phyloP scores from a whole-genome alignment of 2,888 invertebrate genomes.

The Pemphredon lugubris region DNA sequence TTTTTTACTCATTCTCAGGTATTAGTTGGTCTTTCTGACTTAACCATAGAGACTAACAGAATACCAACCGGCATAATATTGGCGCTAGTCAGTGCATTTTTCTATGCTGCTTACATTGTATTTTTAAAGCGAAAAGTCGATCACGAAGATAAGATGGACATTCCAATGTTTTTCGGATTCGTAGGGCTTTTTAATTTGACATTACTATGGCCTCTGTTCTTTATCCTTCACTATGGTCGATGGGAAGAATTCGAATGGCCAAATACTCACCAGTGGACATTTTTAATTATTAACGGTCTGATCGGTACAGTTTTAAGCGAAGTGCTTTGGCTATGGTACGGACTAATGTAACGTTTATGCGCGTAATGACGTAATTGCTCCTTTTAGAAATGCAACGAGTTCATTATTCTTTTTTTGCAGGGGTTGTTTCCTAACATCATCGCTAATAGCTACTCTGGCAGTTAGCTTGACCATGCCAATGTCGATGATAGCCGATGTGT shows the following conservation, averaged over 20 bases:
- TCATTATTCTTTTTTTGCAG: constrained; percentile 82
- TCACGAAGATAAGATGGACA: constrained; percentile 96
- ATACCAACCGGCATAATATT: constrained; percentile 91
- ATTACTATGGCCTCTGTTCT: constrained; percentile 94
- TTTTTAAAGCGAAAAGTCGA: constrained; percentile 93
- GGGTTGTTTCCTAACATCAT: constrained; percentile 97
- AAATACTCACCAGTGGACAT: constrained; percentile 89
- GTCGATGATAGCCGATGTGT: constrained; percentile 92
- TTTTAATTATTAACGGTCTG: constrained; percentile 92
- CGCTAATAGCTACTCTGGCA: constrained; percentile 92
- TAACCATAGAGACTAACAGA: constrained; percentile 84
- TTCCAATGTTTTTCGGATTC: constrained; percentile 97
- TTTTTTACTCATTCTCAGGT: constrained; percentile 81
- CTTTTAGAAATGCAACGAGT: too few relatives aligned
- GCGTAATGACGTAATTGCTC: too few relatives aligned
- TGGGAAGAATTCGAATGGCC: constrained; percentile 94
- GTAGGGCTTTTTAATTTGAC: constrained; percentile 96
- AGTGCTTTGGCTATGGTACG: constrained; percentile 95
- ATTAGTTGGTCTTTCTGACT: constrained; percentile 89
- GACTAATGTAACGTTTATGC: too few relatives aligned
- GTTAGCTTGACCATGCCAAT: constrained; percentile 94
- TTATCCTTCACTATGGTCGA: constrained; percentile 91
- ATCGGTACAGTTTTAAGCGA: constrained; percentile 96
- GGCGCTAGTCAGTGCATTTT: constrained; percentile 92
- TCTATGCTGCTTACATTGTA: constrained; percentile 95